Evolutionary conservation across 2,888 invertebrate genomes (phyloP).

Genomic region (Platypus cylindrus): DNA sequence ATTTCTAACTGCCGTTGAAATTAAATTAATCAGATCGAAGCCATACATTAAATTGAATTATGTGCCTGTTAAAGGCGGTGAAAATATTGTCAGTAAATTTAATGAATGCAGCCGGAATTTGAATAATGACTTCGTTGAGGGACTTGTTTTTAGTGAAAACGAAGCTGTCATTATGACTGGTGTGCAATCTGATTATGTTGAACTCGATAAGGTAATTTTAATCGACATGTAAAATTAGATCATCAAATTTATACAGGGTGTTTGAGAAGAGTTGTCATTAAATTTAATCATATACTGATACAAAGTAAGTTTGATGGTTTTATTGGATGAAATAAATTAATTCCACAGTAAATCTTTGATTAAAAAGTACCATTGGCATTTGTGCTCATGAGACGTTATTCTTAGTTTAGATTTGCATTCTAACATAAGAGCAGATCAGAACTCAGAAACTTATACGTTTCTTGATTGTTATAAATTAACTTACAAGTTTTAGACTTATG

Average conservation of each 20-base stretch:
- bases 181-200: slow-evolving; percentile 49
- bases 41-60: slow-evolving; percentile 56
- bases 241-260: background rate
- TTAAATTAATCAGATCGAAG: slow-evolving; percentile 61
- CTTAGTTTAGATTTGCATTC: too few species aligned
- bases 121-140: slow-evolving; percentile 63
- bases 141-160: slow-evolving; percentile 49
- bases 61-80: slow-evolving; percentile 43
- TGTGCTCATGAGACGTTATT: too few species aligned
- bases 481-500: too few species aligned
- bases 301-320: too few species aligned
- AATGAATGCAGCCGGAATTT: slow-evolving; percentile 20
- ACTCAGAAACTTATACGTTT: too few species aligned
- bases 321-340: too few species aligned
- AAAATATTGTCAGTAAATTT: slow-evolving; percentile 36
- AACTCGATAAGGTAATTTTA: slow-evolving; percentile 47
- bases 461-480: too few species aligned
- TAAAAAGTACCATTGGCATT: too few species aligned
- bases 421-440: too few species aligned
- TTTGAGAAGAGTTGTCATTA: background rate
- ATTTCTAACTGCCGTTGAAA: slow-evolving; percentile 62
- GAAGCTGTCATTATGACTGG: slow-evolving; percentile 67
- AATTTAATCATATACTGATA: too few species aligned
- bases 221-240: background rate
- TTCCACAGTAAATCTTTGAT: too few species aligned